A percentile compares a stretch with the other conserved stretches of the same genome.
These are phyloP conservation scores for Corynorhinus townsendii DNA, from an alignment of 2,113 vertebrate species.

Conservation along the genomic window DNA sequence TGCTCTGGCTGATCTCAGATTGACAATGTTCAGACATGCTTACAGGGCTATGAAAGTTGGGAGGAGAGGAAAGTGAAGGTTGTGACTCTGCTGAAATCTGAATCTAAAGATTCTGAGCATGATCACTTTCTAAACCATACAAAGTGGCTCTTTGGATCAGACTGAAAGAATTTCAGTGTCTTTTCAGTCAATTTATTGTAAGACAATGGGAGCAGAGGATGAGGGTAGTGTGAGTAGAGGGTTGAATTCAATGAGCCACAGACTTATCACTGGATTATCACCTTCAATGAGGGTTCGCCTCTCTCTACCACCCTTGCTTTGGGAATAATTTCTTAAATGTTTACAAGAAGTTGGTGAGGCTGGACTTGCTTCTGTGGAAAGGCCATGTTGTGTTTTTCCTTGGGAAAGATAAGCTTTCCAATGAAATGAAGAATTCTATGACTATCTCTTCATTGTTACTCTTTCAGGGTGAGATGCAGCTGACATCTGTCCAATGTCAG, in stretches of 20 bases:
- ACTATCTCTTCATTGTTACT: neutral
- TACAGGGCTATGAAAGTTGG: neutral
- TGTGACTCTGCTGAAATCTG: neutral
- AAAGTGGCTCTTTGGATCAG: neutral
- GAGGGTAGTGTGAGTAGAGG: neutral
- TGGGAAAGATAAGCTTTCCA: neutral
- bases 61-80: neutral
- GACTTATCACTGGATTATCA: neutral
- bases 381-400: neutral
- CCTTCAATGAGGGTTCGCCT: neutral
- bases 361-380: neutral
- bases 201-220: neutral
- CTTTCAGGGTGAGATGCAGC: slow-evolving; percentile 3
- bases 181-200: neutral
- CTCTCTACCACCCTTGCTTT: neutral
- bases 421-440: slow-evolving; percentile 38
- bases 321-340: neutral
- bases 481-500: slow-evolving; percentile 22
- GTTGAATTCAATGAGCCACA: neutral
- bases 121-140: neutral
- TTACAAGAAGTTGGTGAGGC: neutral
- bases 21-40: neutral
- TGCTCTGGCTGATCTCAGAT: neutral
- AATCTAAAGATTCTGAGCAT: neutral
- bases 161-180: neutral